These are phyloP conservation scores for Drosophila histrio DNA, from an alignment of 2,888 invertebrate genomes.

Conservation along the genomic window DNA sequence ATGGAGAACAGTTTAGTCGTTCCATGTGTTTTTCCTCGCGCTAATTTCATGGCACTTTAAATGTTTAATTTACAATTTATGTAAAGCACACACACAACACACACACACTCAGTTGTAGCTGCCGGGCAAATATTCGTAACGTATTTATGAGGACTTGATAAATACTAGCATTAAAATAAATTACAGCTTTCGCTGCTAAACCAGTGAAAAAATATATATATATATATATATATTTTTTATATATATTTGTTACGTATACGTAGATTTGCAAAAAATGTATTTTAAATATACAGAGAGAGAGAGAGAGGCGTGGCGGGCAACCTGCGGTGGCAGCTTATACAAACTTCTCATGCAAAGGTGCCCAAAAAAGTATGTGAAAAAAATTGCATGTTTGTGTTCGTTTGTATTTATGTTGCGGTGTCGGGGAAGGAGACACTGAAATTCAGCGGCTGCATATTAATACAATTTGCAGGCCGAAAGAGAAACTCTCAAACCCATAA, in stretches of 20 bases:
- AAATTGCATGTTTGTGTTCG: slow-evolving; percentile 49
- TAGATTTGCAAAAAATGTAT: slow-evolving; percentile 53
- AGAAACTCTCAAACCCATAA: neutral
- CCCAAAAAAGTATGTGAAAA: slow-evolving; percentile 37
- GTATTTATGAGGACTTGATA: slow-evolving; percentile 79
- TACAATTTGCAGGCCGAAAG: slow-evolving; percentile 75
- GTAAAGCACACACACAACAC: slow-evolving; percentile 42
- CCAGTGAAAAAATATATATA: slow-evolving; percentile 22
- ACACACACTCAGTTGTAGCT: slow-evolving; percentile 18
- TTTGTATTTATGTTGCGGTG: neutral
- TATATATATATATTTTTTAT: neutral
- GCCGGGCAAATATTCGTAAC: slow-evolving; percentile 47
- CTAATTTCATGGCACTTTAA: slow-evolving; percentile 75
- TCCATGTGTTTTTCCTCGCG: slow-evolving; percentile 63
- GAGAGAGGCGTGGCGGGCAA: slow-evolving; percentile 18
- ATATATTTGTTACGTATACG: slow-evolving; percentile 6
- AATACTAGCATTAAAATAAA: slow-evolving; percentile 84
- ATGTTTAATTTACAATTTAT: slow-evolving; percentile 78
- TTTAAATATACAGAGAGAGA: slow-evolving; percentile 55
- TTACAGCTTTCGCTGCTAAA: slow-evolving; percentile 77
- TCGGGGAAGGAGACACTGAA: slow-evolving; percentile 33
- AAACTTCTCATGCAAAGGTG: slow-evolving; percentile 54
- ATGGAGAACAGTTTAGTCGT: slow-evolving; percentile 50
- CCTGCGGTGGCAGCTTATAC: slow-evolving; percentile 25
- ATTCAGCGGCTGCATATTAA: slow-evolving; percentile 78